phyloP scores from a whole-genome alignment of 1,140 invertebrate species.

The Meteorus sp. region DNA sequence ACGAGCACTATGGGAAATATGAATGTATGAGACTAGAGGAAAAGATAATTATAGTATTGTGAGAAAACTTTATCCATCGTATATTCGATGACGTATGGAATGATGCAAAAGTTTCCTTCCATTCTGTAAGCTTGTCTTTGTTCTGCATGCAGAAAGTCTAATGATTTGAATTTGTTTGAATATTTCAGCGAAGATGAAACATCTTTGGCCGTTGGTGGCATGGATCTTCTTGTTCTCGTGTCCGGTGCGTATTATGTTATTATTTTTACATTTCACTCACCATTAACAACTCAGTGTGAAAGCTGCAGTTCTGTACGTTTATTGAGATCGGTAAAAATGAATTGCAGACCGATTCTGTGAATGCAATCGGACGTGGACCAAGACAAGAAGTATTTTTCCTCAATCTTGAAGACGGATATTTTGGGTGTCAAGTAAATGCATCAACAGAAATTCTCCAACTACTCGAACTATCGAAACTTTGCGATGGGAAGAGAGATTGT shows the following conservation, averaged over 20 bases:
- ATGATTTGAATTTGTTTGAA: background rate
- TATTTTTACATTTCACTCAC: too few species aligned
- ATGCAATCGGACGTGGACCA: slow-evolving; percentile 75
- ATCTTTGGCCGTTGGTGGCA: slow-evolving; percentile 71
- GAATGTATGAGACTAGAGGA: too few species aligned
- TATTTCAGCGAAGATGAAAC: slow-evolving; percentile 69
- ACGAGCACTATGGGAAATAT: too few species aligned
- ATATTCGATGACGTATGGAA: too few species aligned
- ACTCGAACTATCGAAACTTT: slow-evolving; percentile 92
- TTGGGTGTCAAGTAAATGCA: slow-evolving; percentile 96
- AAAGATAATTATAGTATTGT: too few species aligned
- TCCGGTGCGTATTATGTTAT: slow-evolving; percentile 56
- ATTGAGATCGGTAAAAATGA: too few species aligned
- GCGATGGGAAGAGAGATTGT: slow-evolving; percentile 87
- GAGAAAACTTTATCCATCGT: too few species aligned
- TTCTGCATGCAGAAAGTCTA: background rate
- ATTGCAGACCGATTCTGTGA: slow-evolving; percentile 75
- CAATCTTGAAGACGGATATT: slow-evolving; percentile 95
- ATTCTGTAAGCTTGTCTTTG: too few species aligned
- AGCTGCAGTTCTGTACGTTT: too few species aligned
- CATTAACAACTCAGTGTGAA: too few species aligned
- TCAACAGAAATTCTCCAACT: slow-evolving; percentile 92
- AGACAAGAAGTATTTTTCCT: slow-evolving; percentile 93
- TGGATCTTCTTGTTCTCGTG: slow-evolving; percentile 66
- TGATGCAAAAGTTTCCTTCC: too few species aligned